These are phyloP conservation scores for Chesias legatella DNA, from an alignment of 2,888 invertebrate genomes.

Conservation along the genomic window DNA sequence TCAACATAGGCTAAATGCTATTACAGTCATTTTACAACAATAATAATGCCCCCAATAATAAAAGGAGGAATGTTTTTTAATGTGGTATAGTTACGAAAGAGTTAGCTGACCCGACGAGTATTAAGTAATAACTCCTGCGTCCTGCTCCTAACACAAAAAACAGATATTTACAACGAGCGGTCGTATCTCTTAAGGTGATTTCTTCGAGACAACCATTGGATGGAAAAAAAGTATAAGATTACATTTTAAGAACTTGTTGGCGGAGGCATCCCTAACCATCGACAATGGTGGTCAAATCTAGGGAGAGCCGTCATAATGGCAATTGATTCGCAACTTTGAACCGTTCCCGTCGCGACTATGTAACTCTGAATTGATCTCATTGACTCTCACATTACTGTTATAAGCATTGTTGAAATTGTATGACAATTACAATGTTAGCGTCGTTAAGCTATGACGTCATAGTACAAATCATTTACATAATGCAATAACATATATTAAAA, in stretches of 20 bases:
- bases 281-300: conserved; percentile 21
- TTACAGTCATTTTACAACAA: background rate
- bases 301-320: conserved; percentile 25
- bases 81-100: too few species aligned
- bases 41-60: background rate
- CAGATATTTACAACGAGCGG: too few species aligned
- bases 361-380: conserved; percentile 39
- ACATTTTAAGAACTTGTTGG: too few species aligned
- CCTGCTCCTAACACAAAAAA: too few species aligned
- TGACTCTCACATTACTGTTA: conserved; percentile 26
- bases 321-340: conserved; percentile 41
- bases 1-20: background rate
- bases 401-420: conserved; percentile 12
- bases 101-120: too few species aligned
- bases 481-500: background rate
- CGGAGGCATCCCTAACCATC: conserved; percentile 4
- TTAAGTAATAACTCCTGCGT: too few species aligned
- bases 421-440: conserved; percentile 5
- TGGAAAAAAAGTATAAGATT: too few species aligned
- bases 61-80: too few species aligned
- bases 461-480: too few species aligned
- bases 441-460: conserved; percentile 9
- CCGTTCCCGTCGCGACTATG: conserved; percentile 29
- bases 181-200: too few species aligned
- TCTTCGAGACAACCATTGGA: too few species aligned